Conservation (phyloP, 2,797 vertebrate species). For the Phyllotis vaccarum region DNA sequence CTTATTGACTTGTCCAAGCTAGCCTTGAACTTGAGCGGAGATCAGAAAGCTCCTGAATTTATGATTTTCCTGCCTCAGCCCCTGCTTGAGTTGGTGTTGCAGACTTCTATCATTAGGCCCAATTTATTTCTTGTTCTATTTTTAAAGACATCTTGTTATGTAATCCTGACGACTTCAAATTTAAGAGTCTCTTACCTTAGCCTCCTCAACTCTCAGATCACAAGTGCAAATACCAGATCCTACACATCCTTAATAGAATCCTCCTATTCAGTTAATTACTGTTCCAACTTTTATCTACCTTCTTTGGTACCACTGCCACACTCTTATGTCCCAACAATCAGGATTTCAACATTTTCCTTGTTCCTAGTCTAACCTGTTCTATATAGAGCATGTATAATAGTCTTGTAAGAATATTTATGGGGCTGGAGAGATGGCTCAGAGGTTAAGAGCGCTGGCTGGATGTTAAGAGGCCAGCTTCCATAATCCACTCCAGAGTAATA, state of each 20-base stretch:
- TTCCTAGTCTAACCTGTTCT: conserved; percentile 11
- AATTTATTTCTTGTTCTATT: not conserved
- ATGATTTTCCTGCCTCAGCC: not conserved
- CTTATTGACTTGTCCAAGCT: not conserved
- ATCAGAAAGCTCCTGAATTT: not conserved
- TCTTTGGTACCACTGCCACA: not conserved
- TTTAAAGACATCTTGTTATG: not conserved
- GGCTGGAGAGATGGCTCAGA: too few species aligned
- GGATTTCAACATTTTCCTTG: not conserved
- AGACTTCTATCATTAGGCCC: not conserved
- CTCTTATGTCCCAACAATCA: not conserved
- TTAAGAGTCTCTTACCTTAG: not conserved
- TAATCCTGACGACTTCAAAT: not conserved
- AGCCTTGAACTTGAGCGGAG: not conserved
- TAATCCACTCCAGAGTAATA: too few species aligned
- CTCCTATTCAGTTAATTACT: not conserved
- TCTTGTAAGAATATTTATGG: not conserved
- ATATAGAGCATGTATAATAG: not conserved
- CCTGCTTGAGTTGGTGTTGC: not conserved
- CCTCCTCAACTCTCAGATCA: not conserved
- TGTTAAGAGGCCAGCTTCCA: too few species aligned
- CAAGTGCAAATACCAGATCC: not conserved
- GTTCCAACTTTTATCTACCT: not conserved
- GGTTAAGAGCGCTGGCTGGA: too few species aligned
- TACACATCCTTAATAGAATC: not conserved